phyloP scores from a whole-genome alignment of 2,888 invertebrate species.

The Trichogramma evanescens region DNA sequence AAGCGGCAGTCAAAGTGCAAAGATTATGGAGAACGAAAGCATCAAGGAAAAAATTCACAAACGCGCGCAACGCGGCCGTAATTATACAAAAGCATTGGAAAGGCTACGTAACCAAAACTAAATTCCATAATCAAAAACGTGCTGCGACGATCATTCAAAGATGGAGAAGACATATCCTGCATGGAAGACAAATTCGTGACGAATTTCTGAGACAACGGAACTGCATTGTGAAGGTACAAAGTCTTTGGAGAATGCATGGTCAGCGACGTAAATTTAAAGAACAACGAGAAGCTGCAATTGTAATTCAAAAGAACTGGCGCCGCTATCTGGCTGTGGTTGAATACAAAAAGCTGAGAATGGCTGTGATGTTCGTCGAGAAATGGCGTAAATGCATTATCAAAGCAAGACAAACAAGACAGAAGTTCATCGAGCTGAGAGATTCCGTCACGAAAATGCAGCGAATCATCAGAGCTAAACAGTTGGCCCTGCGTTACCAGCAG shows the following conservation, averaged over 20 bases:
- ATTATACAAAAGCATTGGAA: slow-evolving; percentile 42
- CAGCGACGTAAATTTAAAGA: background rate
- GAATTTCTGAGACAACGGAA: background rate
- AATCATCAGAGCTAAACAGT: background rate
- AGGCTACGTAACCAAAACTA: background rate
- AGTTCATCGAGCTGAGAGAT: slow-evolving; percentile 11
- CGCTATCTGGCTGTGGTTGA: slow-evolving; percentile 40
- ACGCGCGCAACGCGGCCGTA: slow-evolving; percentile 24
- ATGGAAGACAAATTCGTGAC: background rate
- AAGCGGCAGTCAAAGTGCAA: slow-evolving; percentile 4
- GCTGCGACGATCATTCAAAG: slow-evolving; percentile 28
- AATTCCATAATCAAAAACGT: slow-evolving; percentile 19
- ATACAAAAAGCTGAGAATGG: slow-evolving; percentile 15
- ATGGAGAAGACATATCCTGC: slow-evolving; percentile 19
- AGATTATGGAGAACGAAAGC: background rate
- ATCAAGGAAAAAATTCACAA: background rate
- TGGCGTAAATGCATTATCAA: slow-evolving; percentile 30
- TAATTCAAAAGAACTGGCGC: slow-evolving; percentile 41
- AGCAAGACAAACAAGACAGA: slow-evolving; percentile 17
- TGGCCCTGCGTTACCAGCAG: background rate
- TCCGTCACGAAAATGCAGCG: slow-evolving; percentile 5
- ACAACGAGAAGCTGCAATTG: slow-evolving; percentile 10
- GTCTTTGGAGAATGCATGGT: slow-evolving; percentile 5
- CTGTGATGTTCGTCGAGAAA: slow-evolving; percentile 9
- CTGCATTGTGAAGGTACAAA: slow-evolving; percentile 5